Conservation (phyloP, 2,797 vertebrate genomes). For the Ataeniobius toweri region DNA sequence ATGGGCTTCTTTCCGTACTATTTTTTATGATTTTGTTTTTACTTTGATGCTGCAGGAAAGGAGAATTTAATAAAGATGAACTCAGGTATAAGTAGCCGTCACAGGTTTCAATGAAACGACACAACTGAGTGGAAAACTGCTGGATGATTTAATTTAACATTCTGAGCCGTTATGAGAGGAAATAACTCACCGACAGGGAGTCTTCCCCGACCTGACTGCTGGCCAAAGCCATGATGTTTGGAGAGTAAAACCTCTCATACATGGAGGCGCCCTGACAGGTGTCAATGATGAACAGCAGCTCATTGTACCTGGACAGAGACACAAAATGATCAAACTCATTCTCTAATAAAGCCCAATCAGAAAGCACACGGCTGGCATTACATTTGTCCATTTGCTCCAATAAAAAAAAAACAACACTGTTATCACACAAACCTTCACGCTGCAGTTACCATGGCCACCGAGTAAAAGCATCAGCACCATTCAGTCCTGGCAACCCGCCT, state of each 20-base stretch:
- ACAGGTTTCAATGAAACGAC: not conserved
- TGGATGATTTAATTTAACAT: conserved; percentile 17
- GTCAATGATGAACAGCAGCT: conserved; percentile 97
- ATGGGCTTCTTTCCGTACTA: not conserved
- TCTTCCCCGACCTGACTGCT: conserved; percentile 99
- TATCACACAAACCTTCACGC: conserved; percentile 44
- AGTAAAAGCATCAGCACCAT: conserved; percentile 56
- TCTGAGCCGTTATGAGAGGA: not conserved
- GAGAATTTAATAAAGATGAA: not conserved
- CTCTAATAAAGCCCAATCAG: conserved; percentile 18
- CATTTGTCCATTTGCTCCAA: conserved; percentile 45
- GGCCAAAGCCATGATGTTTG: conserved; percentile 96
- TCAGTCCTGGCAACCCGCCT: conserved; percentile 45
- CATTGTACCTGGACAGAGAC: conserved; percentile 87
- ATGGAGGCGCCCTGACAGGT: conserved; percentile 99
- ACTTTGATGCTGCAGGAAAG: not conserved
- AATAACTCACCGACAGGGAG: conserved; percentile 91
- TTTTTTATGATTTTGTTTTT: not conserved
- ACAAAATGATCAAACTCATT: not conserved
- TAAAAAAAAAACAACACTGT: conserved; percentile 17
- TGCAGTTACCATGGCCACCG: conserved; percentile 72
- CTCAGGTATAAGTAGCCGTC: no score
- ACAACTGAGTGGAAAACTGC: not conserved
- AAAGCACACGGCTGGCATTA: conserved; percentile 39
- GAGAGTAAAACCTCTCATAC: conserved; percentile 98